Base-by-base conservation (phyloP, 1,140 invertebrate species). In the Drosophila mauritiana region DNA sequence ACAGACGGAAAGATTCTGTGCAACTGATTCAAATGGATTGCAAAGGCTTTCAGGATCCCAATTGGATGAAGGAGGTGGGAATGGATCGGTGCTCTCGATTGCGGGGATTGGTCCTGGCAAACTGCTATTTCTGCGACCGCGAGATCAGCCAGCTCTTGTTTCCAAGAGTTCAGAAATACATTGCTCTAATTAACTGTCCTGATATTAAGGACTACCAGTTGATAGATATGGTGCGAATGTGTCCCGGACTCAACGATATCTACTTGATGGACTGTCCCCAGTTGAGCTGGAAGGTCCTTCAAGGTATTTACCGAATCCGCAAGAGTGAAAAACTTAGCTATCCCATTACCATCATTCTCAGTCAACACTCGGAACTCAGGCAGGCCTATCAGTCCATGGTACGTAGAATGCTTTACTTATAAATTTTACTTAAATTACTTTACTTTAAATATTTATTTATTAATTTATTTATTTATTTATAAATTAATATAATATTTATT, bases 201-300 rank as follows among this genome's bases (percentile, higher is more conserved):
- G 48, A 51, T 10, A 34, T 51, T 4, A 51, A 51, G 27, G 48
- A 51, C 1, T 51, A 51, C 10, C 48, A 51, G 48, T 8, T 51
- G 8, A 10, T 51, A 4, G 48, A 51, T 31, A 34, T 51, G n/a
- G 48, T 51, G 3, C 8, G 27, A 10, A 27, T n/a, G 27, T 34
- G 25, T 51, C 27, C 48, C 27, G 48, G 48, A 12, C 48, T 51
- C 10, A 8, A 51, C 8, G 48, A 51, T 3, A 31, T 51, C 27
- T 51, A 51, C n/a, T n/a, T 51, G 27, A 34, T 51, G 4, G 48
- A 51, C 27, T 51, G 48, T 13, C 48, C 48, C 3, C 48, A 51
- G 4, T 5, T 51, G 48, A 51, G 48, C n/a, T 51, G 48, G 48
- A 51, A 51, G 27, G 25, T 34, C 8, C 25, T 51, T n/a, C 48